Evolutionary conservation across 2,113 vertebrate genomes (phyloP), one percentile per base, ranked within the genome.

Genomic region (Ceuthmochares aereus): DNA sequence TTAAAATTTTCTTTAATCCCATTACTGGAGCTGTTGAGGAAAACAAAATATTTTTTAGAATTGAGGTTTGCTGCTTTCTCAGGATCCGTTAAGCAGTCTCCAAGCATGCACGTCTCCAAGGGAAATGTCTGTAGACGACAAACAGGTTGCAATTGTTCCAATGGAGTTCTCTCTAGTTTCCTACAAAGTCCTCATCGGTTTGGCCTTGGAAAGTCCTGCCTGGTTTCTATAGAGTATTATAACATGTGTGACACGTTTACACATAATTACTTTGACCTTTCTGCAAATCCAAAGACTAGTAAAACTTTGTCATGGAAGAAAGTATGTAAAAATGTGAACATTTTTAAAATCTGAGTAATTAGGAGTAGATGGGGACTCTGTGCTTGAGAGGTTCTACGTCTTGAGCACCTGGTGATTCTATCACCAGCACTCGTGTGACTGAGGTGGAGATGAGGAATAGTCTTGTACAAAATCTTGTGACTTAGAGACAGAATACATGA

Each of bases 261-360:
- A 63, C 27, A 22, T 92, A 74, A 94, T 96, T 92, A 75, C 88
- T 95, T 90, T 88, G 92, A 95, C 96, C 92, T 96, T 95, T 96
- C 47, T 78, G 59, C 36, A 45, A 56, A 51, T 69, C 64, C 73
- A 60, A 55, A 70, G 52, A 52, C 55, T 55, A 13, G 36, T 68
- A 84, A 93, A 77, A 78, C 17, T 94, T 92, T 78, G 34, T 75
- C 45, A 56, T 70, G 76, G 75, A 81, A 78, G 54, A 49, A 80
- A 83, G 32, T 17, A 9, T 83, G 55, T 73, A 43, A 85, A 90
- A 91, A 42, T 6, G 5, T 74, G 84, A 77, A 4, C 74, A 19
- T n/a, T 94, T 83, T 81, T 85, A 74, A 88, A 88, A 37, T 56
- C 27, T 4, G 27, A 84, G 60, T 36, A 94, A 89, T 94, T 80